A percentile compares a stretch with the other conserved stretches of the same genome.
phyloP scores from a whole-genome alignment of 2,888 invertebrate species.

The Ypsolopha sequella region DNA sequence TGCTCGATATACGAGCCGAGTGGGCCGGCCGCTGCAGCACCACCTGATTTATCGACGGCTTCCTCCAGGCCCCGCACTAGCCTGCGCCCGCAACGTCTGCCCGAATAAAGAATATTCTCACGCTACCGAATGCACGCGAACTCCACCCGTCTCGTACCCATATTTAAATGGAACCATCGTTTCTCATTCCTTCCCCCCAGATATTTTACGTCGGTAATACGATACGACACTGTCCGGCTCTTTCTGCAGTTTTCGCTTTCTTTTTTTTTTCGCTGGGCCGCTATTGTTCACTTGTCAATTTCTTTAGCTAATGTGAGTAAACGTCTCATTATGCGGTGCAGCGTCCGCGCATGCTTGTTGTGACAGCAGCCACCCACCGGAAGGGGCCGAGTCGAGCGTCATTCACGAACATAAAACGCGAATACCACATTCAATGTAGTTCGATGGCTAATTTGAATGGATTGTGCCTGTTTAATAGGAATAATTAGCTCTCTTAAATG shows the following conservation, averaged over 20 bases:
- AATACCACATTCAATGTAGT: conserved; percentile 62
- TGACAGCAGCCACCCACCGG: conserved; percentile 71
- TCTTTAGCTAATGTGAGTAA: conserved; percentile 71
- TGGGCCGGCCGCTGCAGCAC: conserved; percentile 31
- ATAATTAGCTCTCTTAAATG: conserved; percentile 58
- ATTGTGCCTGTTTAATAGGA: conserved; percentile 60
- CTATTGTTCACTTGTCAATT: conserved; percentile 72
- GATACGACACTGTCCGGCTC: conserved; percentile 70
- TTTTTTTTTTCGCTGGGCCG: conserved; percentile 54
- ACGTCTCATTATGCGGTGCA: conserved; percentile 70
- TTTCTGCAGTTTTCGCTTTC: conserved; percentile 61
- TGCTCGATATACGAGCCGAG: conserved; percentile 53
- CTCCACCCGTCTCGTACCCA: conserved; percentile 45
- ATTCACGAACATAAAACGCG: conserved; percentile 66
- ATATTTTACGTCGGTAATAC: conserved; percentile 71
- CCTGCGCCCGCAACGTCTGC: conserved; percentile 41
- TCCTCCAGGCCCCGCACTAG: conserved; percentile 17
- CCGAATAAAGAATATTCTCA: conserved; percentile 68
- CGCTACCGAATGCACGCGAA: conserved; percentile 68
- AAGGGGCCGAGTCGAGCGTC: conserved; percentile 55
- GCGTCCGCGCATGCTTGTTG: conserved; percentile 68
- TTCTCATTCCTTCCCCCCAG: conserved; percentile 68
- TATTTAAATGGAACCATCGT: conserved; percentile 66
- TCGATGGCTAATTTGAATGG: conserved; percentile 67
- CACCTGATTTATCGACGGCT: conserved; percentile 63